Evolutionary conservation across 1,140 invertebrate species (phyloP), one percentile per base, ranked within the genome.

Genomic region (Coelopa frigida): DNA sequence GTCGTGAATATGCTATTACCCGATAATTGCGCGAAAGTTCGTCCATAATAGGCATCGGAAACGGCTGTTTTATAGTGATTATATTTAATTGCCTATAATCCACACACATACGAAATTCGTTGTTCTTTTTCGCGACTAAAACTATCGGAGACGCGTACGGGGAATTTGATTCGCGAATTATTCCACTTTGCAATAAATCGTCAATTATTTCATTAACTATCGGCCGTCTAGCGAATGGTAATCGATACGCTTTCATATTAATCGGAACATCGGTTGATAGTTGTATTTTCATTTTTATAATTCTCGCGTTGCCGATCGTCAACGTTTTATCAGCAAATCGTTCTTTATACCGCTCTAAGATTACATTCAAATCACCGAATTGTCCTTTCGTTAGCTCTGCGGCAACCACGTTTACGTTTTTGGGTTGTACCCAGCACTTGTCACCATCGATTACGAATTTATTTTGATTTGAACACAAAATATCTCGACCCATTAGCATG

Each of bases 1-100:
- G 59, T 58, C 2, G 56, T 56, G 48, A 75, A 75, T 42, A 61
- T 72, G 37, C 54, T 53, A 6, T 58, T 52, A 8, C 59, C 59
- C 0, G 54, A 57, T 26, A 79, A 45, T 15, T 54, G 46, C 39
- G 70, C 57, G 12, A 78, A 49, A 59, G 61, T 21, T 73, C 59
- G n/a, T 70, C 65, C 27, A 78, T 64, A 17, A 63, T 57, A 4
- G 73, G 73, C 21, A 79, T 49, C 8, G 78, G 76, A 52, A 70
- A 80, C 31, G 51, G 52, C 51, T 78, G 74, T 26, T 56, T 58
- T 24, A 64, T 53, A 6, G 66, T 70, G 12, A 57, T 54, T 26
- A 61, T 53, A 51, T 74, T 73, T 24, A 72, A 35, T 15, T 17
- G 15, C 12, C 50, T 21, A 32, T 37, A 55, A 46, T 57, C 51